Evolutionary conservation across 2,113 vertebrate species (phyloP).

Genomic region (Galbula dea): DNA sequence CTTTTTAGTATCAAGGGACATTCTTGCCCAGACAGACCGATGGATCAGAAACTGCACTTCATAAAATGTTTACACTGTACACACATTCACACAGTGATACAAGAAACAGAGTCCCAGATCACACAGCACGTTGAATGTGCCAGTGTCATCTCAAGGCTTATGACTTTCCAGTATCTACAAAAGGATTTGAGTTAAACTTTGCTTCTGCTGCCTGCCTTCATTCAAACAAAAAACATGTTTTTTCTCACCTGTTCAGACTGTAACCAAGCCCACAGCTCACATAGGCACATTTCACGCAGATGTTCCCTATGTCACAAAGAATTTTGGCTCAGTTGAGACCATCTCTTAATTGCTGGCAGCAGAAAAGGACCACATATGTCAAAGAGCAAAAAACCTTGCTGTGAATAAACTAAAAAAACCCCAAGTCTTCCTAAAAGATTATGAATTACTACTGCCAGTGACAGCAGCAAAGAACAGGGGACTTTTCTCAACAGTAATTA

Average conservation of each 20-base stretch:
- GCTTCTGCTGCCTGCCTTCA: conserved; percentile 59
- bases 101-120: conserved; percentile 72
- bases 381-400: conserved; percentile 30
- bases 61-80: conserved; percentile 85
- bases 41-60: conserved; percentile 84
- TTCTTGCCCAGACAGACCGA: conserved; percentile 81
- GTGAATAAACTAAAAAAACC: conserved; percentile 46
- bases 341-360: conserved; percentile 59
- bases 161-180: conserved; percentile 72
- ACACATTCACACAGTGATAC: conserved; percentile 67
- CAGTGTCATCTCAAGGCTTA: conserved; percentile 77
- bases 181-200: conserved; percentile 78
- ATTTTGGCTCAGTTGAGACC: conserved; percentile 50
- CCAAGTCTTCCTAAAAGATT: conserved; percentile 45
- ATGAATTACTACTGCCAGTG: conserved; percentile 33
- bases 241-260: background rate
- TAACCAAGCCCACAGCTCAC: conserved; percentile 47
- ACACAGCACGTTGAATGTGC: conserved; percentile 70
- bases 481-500: conserved; percentile 46
- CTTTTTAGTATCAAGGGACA: conserved; percentile 82
- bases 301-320: conserved; percentile 53
- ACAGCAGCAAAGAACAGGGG: conserved; percentile 30
- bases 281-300: conserved; percentile 63
- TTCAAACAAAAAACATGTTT: conserved; percentile 63
- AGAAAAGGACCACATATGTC: conserved; percentile 41